A percentile compares a stretch with the other conserved stretches of the same genome.
Conservation (phyloP, 2,113 vertebrate genomes). For the Sinocyclocheilus maitianheensis region DNA sequence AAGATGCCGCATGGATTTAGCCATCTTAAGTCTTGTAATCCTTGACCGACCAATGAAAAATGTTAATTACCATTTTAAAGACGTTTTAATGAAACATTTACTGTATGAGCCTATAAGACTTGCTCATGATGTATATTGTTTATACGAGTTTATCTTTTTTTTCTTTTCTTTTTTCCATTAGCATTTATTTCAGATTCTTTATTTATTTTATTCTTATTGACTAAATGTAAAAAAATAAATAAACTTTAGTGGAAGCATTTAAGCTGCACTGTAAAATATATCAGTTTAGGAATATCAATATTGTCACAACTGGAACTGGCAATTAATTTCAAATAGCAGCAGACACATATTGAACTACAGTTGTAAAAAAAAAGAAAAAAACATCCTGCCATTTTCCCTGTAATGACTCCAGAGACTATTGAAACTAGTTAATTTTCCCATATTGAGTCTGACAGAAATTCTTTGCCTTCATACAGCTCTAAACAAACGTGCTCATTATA, state of each 20-base stretch:
- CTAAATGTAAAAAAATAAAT: too few species aligned
- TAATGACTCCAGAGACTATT: neutral
- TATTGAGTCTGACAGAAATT: neutral
- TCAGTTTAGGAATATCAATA: neutral
- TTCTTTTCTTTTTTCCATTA: too few species aligned
- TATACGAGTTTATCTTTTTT: too few species aligned
- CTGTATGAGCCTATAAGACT: neutral
- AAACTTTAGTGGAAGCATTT: neutral
- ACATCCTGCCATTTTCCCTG: neutral
- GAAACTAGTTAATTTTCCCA: conserved; percentile 6
- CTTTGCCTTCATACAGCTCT: neutral
- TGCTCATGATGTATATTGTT: too few species aligned
- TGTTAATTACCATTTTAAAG: neutral
- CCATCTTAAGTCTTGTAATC: neutral
- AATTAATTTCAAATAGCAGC: neutral
- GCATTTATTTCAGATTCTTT: too few species aligned
- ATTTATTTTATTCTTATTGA: too few species aligned
- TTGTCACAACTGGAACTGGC: neutral
- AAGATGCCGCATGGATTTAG: neutral
- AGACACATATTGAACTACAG: neutral
- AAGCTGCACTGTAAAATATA: neutral
- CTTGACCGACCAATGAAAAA: neutral
- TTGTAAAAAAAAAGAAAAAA: neutral
- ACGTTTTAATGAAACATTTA: neutral
- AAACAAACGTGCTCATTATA: conserved; percentile 22